Conservation (phyloP, 2,113 vertebrate genomes). For the Sminthopsis crassicaudata region DNA sequence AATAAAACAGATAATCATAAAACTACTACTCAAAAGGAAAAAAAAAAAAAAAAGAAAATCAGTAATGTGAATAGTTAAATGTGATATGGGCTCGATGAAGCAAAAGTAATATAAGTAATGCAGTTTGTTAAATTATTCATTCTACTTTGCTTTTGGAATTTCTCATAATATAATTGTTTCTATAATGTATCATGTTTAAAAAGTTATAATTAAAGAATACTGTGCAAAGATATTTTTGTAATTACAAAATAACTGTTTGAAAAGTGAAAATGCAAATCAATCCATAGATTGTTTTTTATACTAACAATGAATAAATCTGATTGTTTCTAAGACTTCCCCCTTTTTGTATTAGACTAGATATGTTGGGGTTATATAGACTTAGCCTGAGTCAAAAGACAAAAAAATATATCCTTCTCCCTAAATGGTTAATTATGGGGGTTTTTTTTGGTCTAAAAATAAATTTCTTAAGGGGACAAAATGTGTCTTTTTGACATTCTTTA, state of each 20-base stretch:
- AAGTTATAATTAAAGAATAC: constrained; percentile 9
- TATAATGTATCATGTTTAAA: not conserved
- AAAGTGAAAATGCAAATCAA: not conserved
- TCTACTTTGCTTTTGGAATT: not conserved
- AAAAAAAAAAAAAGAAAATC: constrained; percentile 53
- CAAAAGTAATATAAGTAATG: constrained; percentile 10
- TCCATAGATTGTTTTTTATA: not conserved
- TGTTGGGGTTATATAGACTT: not conserved
- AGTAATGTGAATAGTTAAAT: constrained; percentile 44
- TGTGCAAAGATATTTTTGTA: not conserved
- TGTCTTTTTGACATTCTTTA: not conserved
- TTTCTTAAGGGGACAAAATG: constrained; percentile 32
- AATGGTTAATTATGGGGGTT: not conserved
- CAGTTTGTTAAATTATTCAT: constrained; percentile 28
- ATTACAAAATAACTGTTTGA: constrained; percentile 26
- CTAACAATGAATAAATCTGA: not conserved
- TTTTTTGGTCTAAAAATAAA: constrained; percentile 15
- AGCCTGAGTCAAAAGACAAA: not conserved
- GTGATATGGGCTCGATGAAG: constrained; percentile 47
- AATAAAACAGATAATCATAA: constrained; percentile 45
- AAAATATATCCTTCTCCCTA: not conserved
- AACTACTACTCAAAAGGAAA: constrained; percentile 28
- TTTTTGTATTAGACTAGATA: not conserved
- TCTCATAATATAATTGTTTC: constrained; percentile 20
- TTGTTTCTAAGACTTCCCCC: not conserved